Evolutionary conservation across 2,113 vertebrate species (phyloP), one percentile per base, ranked within the genome.

Genomic region (Lycaon pictus): DNA sequence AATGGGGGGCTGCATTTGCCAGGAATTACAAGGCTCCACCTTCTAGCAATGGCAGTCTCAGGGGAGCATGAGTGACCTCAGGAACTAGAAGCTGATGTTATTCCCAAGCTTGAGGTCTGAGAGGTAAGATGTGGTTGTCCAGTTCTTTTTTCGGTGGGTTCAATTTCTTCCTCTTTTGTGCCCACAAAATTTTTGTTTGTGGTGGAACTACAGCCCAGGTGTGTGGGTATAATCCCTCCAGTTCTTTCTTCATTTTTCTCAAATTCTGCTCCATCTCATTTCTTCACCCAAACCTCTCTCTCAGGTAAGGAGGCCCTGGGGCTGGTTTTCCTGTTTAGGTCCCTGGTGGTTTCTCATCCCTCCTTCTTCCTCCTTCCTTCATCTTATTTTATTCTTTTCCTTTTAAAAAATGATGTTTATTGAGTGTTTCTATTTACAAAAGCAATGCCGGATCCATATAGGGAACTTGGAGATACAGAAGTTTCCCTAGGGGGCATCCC

Each of bases 321-420:
- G 6, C 12, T 22, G 48, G 17, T 12, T 25, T 63, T 35, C 48
- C 37, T 20, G 29, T 17, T 77, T 9, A 1, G 10, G 56, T 9
- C 37, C 58, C 92, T 13, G 5, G 25, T 15, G 3, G 37, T 12
- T 29, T 23, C 67, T 76, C 27, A 7, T 55, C 55, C 72, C 29
- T 71, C 35, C 29, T 81, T 63, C 48, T 71, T 51, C 19, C 37
- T 74, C 32, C n/a, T 32, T 92, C 43, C n/a, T 96, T 90, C 13
- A 7, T 85, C 74, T 82, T 32, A 74, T 84, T 80, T 95, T 65
- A 79, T 69, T 92, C 76, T 48, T 94, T 48, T 37, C 56, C 79
- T 23, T 29, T 71, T 12, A 60, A 71, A 51, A 87, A 88, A 62
- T 32, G 60, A 72, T 56, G 71, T 16, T 76, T 60, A 56, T 56